phyloP scores from a whole-genome alignment of 2,797 vertebrate genomes.

The Esox masquinongy region DNA sequence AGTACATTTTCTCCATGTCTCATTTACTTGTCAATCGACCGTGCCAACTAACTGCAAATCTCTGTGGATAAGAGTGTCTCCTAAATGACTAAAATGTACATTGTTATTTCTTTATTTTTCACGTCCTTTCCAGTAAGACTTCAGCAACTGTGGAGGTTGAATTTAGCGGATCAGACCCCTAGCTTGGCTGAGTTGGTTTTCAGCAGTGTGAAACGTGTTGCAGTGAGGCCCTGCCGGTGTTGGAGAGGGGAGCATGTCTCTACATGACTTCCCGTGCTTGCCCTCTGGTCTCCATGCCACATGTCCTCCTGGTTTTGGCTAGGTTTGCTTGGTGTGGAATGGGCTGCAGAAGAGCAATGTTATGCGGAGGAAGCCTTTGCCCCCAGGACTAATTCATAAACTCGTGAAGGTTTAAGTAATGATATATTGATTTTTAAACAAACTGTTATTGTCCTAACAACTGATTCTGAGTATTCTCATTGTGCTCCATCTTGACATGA shows the following conservation, averaged over 20 bases:
- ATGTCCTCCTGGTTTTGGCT: neutral
- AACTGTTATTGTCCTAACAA: neutral
- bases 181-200: neutral
- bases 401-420: neutral
- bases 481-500: neutral
- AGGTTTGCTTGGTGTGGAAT: neutral
- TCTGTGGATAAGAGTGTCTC: too few relatives aligned
- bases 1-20: conserved; percentile 30
- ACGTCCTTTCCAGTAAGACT: neutral
- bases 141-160: neutral
- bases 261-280: too few relatives aligned
- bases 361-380: neutral
- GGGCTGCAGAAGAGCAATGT: neutral
- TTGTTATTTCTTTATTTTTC: neutral
- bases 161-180: neutral
- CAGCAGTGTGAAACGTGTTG: neutral
- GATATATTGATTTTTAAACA: neutral
- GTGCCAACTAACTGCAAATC: conserved; percentile 8
- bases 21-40: conserved; percentile 21
- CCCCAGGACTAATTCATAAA: neutral
- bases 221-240: neutral
- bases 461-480: neutral
- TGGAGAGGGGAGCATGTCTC: neutral
- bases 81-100: too few relatives aligned
- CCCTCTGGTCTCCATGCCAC: neutral